phyloP scores from a whole-genome alignment of 2,888 invertebrate genomes.

The Tetramorium bicarinatum region DNA sequence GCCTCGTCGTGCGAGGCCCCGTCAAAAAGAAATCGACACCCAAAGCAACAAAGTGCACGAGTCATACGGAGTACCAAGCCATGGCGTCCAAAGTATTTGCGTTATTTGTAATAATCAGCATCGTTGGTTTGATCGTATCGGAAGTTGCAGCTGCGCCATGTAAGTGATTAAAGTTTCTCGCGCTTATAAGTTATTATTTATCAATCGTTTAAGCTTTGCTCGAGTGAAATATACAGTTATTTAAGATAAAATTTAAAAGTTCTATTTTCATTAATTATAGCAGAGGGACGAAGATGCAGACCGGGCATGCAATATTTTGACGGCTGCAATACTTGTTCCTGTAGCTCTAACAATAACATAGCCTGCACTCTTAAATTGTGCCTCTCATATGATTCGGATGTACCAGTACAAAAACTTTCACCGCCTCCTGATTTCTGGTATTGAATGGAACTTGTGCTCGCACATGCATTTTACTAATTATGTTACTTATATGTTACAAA shows the following conservation, averaged over 20 bases:
- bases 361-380: too few relatives aligned
- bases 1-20: not conserved
- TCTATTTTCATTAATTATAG: too few relatives aligned
- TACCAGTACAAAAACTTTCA: too few relatives aligned
- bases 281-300: conserved; percentile 26
- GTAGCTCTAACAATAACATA: too few relatives aligned
- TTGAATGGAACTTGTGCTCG: not conserved
- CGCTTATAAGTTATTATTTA: not conserved
- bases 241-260: not conserved
- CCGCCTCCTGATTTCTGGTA: not conserved
- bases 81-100: not conserved
- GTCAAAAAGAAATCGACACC: not conserved
- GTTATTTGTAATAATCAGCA: not conserved
- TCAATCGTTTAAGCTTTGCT: not conserved
- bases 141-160: not conserved
- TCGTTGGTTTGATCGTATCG: not conserved
- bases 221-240: not conserved
- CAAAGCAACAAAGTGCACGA: not conserved
- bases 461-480: too few relatives aligned
- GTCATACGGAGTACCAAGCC: not conserved
- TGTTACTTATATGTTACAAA: too few relatives aligned
- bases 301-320: conserved; percentile 59
- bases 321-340: conserved; percentile 66
- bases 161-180: not conserved
- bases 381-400: too few relatives aligned